Evolutionary conservation across 2,888 invertebrate species (phyloP).

Genomic region (Latrodectus elegans): DNA sequence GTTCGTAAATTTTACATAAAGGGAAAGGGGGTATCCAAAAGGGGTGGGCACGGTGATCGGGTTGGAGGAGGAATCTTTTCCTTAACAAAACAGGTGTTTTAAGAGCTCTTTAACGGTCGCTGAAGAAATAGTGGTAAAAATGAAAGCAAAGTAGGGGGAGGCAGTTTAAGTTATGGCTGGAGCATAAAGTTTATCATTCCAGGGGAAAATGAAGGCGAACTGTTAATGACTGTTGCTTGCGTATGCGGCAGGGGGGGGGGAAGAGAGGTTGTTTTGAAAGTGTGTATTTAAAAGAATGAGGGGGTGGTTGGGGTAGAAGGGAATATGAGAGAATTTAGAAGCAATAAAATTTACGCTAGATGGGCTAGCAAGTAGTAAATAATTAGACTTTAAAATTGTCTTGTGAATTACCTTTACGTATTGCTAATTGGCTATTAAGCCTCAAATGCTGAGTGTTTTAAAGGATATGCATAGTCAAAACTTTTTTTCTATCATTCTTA

Average conservation of each 20-base stretch:
- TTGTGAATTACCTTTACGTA: constrained; percentile 35
- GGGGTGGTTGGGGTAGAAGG: not conserved
- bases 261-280: constrained; percentile 22
- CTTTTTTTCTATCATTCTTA: constrained; percentile 8
- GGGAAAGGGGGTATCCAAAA: constrained; percentile 8
- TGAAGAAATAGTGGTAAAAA: constrained; percentile 54
- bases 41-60: not conserved
- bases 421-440: constrained; percentile 63
- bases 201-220: constrained; percentile 42
- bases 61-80: not conserved
- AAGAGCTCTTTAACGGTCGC: constrained; percentile 51
- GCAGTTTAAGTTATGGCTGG: constrained; percentile 53
- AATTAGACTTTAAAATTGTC: constrained; percentile 59
- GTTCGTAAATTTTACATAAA: constrained; percentile 43
- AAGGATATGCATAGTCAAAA: not conserved
- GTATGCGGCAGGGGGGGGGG: not conserved
- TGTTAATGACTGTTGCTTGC: constrained; percentile 49
- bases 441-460: constrained; percentile 39
- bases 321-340: constrained; percentile 15
- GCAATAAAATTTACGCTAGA: constrained; percentile 20
- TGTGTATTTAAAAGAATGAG: constrained; percentile 13
- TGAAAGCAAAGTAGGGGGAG: constrained; percentile 22
- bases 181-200: constrained; percentile 62
- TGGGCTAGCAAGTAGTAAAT: constrained; percentile 40
- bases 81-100: constrained; percentile 64